These are phyloP conservation scores for Cyprinodon diabolis DNA, from an alignment of 2,797 vertebrate genomes.

Conservation along the genomic window DNA sequence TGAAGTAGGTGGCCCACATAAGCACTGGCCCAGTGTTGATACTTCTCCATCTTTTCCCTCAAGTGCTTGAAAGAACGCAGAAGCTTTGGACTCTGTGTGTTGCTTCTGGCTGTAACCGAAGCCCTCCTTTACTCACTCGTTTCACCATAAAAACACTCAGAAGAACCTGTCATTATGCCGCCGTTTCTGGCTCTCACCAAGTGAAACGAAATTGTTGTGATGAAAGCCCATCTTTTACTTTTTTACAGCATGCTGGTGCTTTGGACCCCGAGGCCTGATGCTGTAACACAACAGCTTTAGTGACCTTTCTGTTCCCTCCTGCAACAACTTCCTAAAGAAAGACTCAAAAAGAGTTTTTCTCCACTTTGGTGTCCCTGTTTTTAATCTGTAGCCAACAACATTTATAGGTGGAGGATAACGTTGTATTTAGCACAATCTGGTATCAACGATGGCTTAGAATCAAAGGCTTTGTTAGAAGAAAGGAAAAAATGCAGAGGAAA, in stretches of 20 bases:
- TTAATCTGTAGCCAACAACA: not conserved
- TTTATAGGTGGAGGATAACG: not conserved
- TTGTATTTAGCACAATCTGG: not conserved
- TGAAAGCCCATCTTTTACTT: not conserved
- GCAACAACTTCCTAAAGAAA: not conserved
- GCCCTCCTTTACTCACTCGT: not conserved
- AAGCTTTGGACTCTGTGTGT: slow-evolving; percentile 16
- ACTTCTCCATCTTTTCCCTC: slow-evolving; percentile 17
- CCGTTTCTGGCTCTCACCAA: slow-evolving; percentile 2
- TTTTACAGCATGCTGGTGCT: not conserved
- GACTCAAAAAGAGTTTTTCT: not conserved
- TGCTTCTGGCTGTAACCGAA: slow-evolving; percentile 11
- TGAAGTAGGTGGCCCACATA: slow-evolving; percentile 56
- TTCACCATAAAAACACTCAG: not conserved
- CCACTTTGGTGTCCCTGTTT: not conserved
- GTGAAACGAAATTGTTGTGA: slow-evolving; percentile 6
- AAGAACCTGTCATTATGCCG: slow-evolving; percentile 2
- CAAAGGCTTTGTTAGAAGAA: not conserved
- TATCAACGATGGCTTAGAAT: not conserved
- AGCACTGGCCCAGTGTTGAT: slow-evolving; percentile 53
- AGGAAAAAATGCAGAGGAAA: not conserved
- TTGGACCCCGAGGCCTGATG: slow-evolving; percentile 1
- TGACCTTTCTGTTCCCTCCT: not conserved
- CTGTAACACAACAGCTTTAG: slow-evolving; percentile 1
- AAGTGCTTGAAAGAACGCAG: slow-evolving; percentile 13